Evolutionary conservation across 2,797 vertebrate genomes (phyloP).

Genomic region (Acanthis flammea): DNA sequence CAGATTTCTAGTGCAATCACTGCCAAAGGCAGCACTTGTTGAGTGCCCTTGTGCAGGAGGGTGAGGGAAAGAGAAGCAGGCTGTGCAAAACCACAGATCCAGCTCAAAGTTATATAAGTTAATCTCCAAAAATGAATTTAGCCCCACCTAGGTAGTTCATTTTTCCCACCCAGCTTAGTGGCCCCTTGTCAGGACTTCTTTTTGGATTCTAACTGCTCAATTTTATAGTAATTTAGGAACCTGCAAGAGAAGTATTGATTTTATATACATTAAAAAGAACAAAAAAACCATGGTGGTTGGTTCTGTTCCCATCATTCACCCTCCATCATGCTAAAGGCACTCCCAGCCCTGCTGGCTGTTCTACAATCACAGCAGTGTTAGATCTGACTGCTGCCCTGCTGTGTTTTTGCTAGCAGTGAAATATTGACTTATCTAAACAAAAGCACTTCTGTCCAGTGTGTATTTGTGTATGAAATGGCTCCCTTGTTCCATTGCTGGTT

Average conservation of each 20-base stretch:
- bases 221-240: not conserved
- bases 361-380: conserved; percentile 12
- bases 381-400: not conserved
- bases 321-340: not conserved
- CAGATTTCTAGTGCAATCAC: not conserved
- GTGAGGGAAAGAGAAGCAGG: not conserved
- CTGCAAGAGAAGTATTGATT: not conserved
- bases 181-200: not conserved
- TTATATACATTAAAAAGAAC: not conserved
- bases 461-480: not conserved
- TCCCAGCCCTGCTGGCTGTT: not conserved
- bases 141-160: not conserved
- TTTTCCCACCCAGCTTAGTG: not conserved
- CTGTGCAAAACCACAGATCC: not conserved
- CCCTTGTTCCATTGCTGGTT: not conserved
- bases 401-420: conserved; percentile 34
- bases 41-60: not conserved
- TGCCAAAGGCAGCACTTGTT: not conserved
- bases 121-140: not conserved
- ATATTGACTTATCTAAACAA: conserved; percentile 57
- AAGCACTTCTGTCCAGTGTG: conserved; percentile 15
- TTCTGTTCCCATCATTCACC: not conserved
- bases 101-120: not conserved
- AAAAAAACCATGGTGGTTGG: not conserved
- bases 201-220: not conserved